These are phyloP conservation scores for Cerceris rybyensis DNA, from an alignment of 2,888 invertebrate species.

Conservation along the genomic window DNA sequence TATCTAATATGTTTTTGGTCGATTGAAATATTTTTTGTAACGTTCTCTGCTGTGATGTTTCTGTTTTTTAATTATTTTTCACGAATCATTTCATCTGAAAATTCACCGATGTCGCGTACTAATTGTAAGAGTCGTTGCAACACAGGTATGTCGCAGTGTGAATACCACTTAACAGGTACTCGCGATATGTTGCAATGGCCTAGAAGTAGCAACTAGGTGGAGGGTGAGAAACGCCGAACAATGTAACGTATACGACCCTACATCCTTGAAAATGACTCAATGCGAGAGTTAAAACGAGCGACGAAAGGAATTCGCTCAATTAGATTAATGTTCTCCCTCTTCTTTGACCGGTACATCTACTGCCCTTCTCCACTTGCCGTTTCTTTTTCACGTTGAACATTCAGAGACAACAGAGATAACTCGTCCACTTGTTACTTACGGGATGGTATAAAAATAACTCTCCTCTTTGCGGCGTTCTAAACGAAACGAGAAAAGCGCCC, in stretches of 20 bases:
- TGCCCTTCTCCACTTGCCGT: background rate
- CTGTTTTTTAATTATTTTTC: too few species aligned
- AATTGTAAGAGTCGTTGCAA: slow-evolving; percentile 36
- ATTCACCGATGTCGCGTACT: slow-evolving; percentile 26
- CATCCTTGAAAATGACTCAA: slow-evolving; percentile 55
- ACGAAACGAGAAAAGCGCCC: too few species aligned
- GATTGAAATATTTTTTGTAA: too few species aligned
- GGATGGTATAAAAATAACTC: too few species aligned
- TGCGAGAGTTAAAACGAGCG: slow-evolving; percentile 27
- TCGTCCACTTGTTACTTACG: too few species aligned
- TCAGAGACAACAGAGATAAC: background rate
- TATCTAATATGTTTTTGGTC: too few species aligned
- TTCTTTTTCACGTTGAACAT: background rate
- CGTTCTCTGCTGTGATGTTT: too few species aligned
- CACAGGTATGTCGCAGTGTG: slow-evolving; percentile 42
- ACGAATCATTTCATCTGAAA: slow-evolving; percentile 20
- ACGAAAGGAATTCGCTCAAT: slow-evolving; percentile 20
- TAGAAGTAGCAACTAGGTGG: slow-evolving; percentile 37
- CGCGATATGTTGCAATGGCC: slow-evolving; percentile 54
- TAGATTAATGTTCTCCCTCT: background rate
- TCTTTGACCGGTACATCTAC: background rate
- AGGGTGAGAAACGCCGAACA: slow-evolving; percentile 53
- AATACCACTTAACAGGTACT: slow-evolving; percentile 58
- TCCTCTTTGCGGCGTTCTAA: too few species aligned
- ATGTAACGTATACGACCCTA: slow-evolving; percentile 44